Conservation (phyloP, 2,888 invertebrate genomes). For the Zygothrica quintamaculata region DNA sequence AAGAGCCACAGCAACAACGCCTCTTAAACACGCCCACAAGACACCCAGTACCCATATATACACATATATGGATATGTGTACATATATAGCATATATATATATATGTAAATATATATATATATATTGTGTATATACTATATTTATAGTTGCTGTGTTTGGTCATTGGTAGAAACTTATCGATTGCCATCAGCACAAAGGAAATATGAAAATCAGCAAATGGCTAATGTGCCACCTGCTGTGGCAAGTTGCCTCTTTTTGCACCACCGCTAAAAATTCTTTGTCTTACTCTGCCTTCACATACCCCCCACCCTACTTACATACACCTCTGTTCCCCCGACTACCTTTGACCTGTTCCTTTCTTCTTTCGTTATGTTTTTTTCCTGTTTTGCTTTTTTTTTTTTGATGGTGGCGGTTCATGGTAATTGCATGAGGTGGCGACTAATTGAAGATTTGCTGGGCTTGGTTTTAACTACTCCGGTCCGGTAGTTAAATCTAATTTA, state of each 20-base stretch:
- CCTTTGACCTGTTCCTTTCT: background rate
- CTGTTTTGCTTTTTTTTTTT: too few relatives aligned
- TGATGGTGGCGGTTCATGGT: slow-evolving; percentile 24
- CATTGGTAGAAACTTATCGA: slow-evolving; percentile 42
- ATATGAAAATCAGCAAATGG: background rate
- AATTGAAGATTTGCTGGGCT: slow-evolving; percentile 53
- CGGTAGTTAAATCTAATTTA: slow-evolving; percentile 45
- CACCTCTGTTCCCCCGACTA: too few relatives aligned
- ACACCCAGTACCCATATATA: slow-evolving; percentile 35
- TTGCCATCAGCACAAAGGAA: slow-evolving; percentile 16
- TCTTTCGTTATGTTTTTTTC: too few relatives aligned
- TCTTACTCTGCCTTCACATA: too few relatives aligned
- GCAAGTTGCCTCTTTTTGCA: slow-evolving; percentile 13
- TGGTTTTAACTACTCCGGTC: slow-evolving; percentile 18
- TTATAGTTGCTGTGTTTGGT: slow-evolving; percentile 3
- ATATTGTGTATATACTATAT: background rate
- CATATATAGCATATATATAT: background rate
- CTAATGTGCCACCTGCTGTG: slow-evolving; percentile 7
- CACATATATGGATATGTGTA: slow-evolving; percentile 3
- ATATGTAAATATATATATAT: slow-evolving; percentile 2
- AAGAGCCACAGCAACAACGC: slow-evolving; percentile 40
- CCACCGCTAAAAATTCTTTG: too few relatives aligned
- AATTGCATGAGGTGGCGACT: slow-evolving; percentile 43
- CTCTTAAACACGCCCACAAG: slow-evolving; percentile 39
- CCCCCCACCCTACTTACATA: too few relatives aligned